Evolutionary conservation across 2,888 invertebrate genomes (phyloP), one percentile per base, ranked within the genome.

Genomic region (Sthenelais limicola): DNA sequence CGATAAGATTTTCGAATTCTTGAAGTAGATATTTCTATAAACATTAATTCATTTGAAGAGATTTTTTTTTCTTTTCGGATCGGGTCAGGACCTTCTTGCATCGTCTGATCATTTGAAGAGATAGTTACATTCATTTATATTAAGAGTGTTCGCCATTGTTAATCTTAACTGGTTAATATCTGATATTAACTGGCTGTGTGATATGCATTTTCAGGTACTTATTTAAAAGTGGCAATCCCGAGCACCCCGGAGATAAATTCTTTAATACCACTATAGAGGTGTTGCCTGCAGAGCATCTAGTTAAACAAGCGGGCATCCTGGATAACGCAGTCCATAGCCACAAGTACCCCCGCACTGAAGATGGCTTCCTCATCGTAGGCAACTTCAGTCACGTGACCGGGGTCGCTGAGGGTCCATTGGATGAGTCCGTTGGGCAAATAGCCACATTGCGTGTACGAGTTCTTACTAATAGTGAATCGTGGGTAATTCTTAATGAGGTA

Each of bases 401-500:
- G 3, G 88, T 95, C 73, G 94, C 95, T 33, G 92, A 93, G 73
- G 94, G 94, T 0, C 88, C 86, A 26, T 88, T 93, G 28, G 91
- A 92, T 80, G 89, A 89, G 18, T 90, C 90, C 71, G 87, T 93
- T 51, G 94, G 94, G 51, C 91, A 91, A 75, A 89, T 97, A 48
- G 88, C 90, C 68, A 91, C 91, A 62, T 88, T 97, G 77, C 91
- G 96, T 62, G 89, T 97, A n/a, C 91, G 91, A 75, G 93, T 96
- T 24, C 92, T 92, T 79, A 91, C 91, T 74, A 92, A 94, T 82
- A 94, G 94, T 86, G 92, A 92, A 78, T 94, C 93, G 87, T 97
- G 96, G 97, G 94, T 93, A 7, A 92, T 97, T 80, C 90, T 97
- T 54, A 96, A 95, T 84, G 97, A 97, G 91, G 95, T 95, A 87